Base-by-base conservation (phyloP, 2,888 invertebrate genomes). In the Ceraclea dissimilis region DNA sequence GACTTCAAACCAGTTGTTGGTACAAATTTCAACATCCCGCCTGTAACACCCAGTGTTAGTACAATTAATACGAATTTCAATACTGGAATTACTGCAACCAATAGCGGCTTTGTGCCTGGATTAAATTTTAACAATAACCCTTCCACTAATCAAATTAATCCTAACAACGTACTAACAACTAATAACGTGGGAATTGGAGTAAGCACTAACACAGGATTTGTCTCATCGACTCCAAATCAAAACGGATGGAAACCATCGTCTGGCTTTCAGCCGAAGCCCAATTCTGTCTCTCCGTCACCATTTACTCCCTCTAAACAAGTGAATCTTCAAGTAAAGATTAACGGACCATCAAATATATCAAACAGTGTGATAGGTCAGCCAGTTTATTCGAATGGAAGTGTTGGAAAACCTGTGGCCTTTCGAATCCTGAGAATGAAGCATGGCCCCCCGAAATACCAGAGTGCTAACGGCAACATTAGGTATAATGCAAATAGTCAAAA, bases 171-270 rank as follows among this genome's bases (percentile, higher is more conserved):
- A 52, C 52, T 54, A 56, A 51, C 60, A 49, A 51, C 58, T 60
- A 19, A 44, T 60, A 31, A 65, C 63, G 66, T 66, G 56, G 17
- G 64, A 51, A n/a, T 39, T 39, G 39, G 39, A 16, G 16, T n/a
- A 13, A 16, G 8, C 16, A 39, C 16, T 39, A 39, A 39, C 13
- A 39, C 39, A 39, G 39, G 39, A n/a, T 39, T 39, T 39, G 39
- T 39, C 13, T 5, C 39, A 39, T 39, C 39, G 16, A 39, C 39
- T 8, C 39, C 39, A n/a, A 16, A 8, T 8, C n/a, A 39, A 8
- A 39, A 39, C 13, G 39, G 39, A 13, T 39, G 39, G 39, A 39
- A 39, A 16, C 39, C 39, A 16, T n/a, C 26, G 4, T 10, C 10
- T 39, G 39, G 16, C 5, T 13, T 8, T 8, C 13, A 5, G 13